Evolutionary conservation across 2,888 invertebrate species (phyloP), one percentile per base, ranked within the genome.

Genomic region (Lapara coniferarum): DNA sequence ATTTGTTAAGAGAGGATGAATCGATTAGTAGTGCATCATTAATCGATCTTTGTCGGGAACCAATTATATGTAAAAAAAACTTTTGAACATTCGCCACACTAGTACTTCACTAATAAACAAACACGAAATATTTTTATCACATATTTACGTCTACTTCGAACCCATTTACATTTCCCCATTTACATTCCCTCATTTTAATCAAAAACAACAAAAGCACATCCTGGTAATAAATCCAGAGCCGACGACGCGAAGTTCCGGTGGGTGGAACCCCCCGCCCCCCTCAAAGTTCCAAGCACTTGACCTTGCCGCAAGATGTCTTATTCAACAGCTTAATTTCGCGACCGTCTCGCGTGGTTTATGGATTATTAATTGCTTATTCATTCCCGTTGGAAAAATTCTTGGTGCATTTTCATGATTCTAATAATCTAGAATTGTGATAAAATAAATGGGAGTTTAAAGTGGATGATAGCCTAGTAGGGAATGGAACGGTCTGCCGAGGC

Each of bases 291-390:
- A 19, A 55, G 19, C 19, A 12, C 55, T 55, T 49, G 63, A 70
- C 70, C 59, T 63, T 53, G 58, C n/a, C 49, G 56, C 30, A 53
- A 44, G 14, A 63, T 67, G 63, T 56, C 63, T 67, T 63, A 67
- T 70, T 70, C 53, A 14, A 37, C 10, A 63, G 49, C 51, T 58
- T 44, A 51, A 69, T 52, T 59, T 53, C 59, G 53, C 68, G 56
- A 37, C 67, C 53, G 67, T n/a, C 51, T 73, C 71, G 74, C 71
- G 69, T 57, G 66, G 72, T 75, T 77, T 74, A 71, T 71, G 70
- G 75, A 75, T 71, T 71, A 72, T 73, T 73, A 49, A 63, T 19
- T 3, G 19, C 13, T 12, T 19, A 19, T 49, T 63, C 46, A 19
- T 63, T 49, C 49, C 46, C n/a, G 44, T 55, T 55, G 55, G 55